Conservation (phyloP, 2,113 vertebrate species). For the Salvelinus fontinalis region DNA sequence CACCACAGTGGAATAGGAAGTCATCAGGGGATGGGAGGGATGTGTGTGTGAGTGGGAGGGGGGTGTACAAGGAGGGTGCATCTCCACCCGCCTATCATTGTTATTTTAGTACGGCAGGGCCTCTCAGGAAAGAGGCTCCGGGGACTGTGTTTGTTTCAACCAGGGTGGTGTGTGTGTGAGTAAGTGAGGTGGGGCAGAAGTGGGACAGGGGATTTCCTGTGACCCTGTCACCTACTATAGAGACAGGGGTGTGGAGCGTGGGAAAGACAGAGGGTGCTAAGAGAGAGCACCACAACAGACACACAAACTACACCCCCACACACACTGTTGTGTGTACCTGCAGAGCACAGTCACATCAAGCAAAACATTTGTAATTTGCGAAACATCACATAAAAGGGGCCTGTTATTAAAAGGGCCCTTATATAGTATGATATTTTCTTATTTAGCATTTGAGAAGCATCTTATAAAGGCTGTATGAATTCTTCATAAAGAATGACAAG, state of each 20-base stretch:
- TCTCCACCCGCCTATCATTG: constrained; percentile 9
- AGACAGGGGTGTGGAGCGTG: not conserved
- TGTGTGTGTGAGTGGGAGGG: not conserved
- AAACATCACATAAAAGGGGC: no score
- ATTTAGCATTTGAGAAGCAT: no score
- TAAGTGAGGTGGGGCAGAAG: not conserved
- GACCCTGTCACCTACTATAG: not conserved
- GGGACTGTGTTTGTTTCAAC: not conserved
- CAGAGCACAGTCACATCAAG: no score
- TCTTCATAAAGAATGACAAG: no score
- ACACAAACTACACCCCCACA: no score
- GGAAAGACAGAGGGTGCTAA: constrained; percentile 2
- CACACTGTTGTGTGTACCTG: no score
- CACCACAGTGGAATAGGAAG: not conserved
- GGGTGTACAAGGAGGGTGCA: not conserved
- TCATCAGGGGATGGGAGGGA: not conserved
- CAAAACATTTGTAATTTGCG: no score
- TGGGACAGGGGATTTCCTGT: not conserved
- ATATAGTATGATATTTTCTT: no score
- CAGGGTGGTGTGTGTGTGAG: constrained; percentile 1
- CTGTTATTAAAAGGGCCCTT: no score
- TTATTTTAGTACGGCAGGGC: not conserved
- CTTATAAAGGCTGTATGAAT: no score
- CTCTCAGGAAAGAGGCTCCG: constrained; percentile 5
- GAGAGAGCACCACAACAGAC: not conserved